These are phyloP conservation scores for Deladenus siricidicola DNA, from an alignment of 2,888 invertebrate genomes.

Conservation along the genomic window DNA sequence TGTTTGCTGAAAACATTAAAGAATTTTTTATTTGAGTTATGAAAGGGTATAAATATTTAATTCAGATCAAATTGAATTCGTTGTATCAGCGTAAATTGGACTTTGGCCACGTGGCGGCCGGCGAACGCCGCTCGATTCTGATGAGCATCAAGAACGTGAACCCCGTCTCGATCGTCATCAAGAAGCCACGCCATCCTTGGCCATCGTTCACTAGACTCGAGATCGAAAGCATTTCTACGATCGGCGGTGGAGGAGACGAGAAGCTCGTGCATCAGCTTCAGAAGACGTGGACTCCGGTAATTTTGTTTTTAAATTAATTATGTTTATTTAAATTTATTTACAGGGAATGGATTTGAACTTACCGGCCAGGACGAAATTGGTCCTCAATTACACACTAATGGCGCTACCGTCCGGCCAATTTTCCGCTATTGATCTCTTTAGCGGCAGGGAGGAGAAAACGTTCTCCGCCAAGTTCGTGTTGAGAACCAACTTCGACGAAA, in stretches of 20 bases:
- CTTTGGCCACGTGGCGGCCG: slow-evolving; percentile 59
- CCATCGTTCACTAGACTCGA: neutral
- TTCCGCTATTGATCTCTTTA: neutral
- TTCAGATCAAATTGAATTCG: slow-evolving; percentile 56
- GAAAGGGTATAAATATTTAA: too few relatives aligned
- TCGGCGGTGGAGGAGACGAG: too few relatives aligned
- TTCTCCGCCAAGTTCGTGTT: slow-evolving; percentile 31
- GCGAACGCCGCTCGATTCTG: slow-evolving; percentile 64
- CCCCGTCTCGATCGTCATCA: neutral
- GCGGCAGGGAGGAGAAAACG: neutral
- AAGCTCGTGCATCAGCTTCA: neutral
- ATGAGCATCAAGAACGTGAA: slow-evolving; percentile 24
- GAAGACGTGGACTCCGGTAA: neutral
- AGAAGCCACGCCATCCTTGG: neutral
- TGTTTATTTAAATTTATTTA: neutral
- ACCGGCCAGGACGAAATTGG: slow-evolving; percentile 58
- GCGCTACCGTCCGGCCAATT: slow-evolving; percentile 63
- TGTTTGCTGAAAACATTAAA: neutral
- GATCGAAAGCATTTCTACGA: neutral
- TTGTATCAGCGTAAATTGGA: slow-evolving; percentile 55
- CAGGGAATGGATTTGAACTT: slow-evolving; percentile 39
- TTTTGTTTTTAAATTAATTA: slow-evolving; percentile 9
- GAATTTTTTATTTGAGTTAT: too few relatives aligned
- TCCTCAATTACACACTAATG: slow-evolving; percentile 67
- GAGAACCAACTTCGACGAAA: slow-evolving; percentile 59